These are phyloP conservation scores for Myrmecophaga tridactyla DNA, from an alignment of 2,113 vertebrate species.

Conservation along the genomic window DNA sequence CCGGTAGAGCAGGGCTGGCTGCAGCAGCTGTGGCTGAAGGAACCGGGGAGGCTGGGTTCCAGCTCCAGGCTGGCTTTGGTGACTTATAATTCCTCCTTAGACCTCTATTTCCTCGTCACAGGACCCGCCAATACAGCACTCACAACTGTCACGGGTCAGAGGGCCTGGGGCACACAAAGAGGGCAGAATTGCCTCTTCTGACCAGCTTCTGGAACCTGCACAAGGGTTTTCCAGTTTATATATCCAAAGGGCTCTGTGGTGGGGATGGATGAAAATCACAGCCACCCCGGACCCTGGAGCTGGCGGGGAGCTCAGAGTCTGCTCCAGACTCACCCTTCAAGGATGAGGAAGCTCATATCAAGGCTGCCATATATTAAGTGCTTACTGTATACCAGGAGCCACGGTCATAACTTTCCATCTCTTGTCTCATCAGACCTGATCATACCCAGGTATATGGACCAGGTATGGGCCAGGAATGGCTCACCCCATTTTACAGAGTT, in stretches of 20 bases:
- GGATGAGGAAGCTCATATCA: no score
- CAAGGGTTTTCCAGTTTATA: background rate
- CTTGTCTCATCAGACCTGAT: background rate
- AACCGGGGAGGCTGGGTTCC: background rate
- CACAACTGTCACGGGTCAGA: background rate
- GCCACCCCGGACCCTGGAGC: background rate
- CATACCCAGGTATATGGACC: no score
- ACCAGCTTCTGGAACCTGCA: background rate
- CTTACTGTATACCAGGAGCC: background rate
- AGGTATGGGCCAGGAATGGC: background rate
- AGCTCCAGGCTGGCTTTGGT: background rate
- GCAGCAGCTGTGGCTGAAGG: no score
- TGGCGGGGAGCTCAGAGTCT: background rate
- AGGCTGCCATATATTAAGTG: background rate
- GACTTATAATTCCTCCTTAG: background rate
- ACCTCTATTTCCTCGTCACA: background rate
- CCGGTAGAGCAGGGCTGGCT: background rate
- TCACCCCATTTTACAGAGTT: background rate
- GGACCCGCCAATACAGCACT: background rate
- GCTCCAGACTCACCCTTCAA: background rate
- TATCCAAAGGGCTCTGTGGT: background rate
- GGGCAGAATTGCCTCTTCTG: background rate
- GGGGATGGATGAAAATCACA: background rate
- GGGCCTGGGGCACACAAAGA: background rate
- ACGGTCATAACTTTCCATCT: accelerated